Percentiles rank a stretch among this genome's conserved stretches.
These are phyloP conservation scores for Spodoptera exigua DNA, from an alignment of 2,888 invertebrate genomes.

Conservation along the genomic window DNA sequence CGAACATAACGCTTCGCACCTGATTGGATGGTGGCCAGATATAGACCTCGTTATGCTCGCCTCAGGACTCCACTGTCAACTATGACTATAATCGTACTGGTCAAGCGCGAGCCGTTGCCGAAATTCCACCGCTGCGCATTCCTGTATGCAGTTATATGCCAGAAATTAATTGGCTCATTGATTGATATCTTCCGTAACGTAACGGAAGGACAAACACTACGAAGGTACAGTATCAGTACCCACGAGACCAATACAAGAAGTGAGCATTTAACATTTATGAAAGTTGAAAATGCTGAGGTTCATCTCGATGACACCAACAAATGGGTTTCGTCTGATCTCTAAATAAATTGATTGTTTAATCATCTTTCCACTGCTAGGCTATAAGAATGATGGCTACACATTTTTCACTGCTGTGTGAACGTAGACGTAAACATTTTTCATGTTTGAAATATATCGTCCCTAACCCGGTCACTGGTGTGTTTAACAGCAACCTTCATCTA, in stretches of 20 bases:
- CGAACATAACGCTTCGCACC: slow-evolving; percentile 79
- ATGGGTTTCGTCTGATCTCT: background rate
- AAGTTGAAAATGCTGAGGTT: slow-evolving; percentile 6
- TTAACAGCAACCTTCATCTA: slow-evolving; percentile 18
- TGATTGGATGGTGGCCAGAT: slow-evolving; percentile 83
- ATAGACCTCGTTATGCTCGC: slow-evolving; percentile 68
- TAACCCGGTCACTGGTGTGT: slow-evolving; percentile 19
- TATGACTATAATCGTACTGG: slow-evolving; percentile 54
- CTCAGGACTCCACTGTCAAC: slow-evolving; percentile 61
- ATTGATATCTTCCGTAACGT: slow-evolving; percentile 39
- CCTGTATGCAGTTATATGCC: slow-evolving; percentile 6
- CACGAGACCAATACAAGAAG: no score
- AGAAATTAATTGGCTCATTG: slow-evolving; percentile 29
- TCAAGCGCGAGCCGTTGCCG: slow-evolving; percentile 33
- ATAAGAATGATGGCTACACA: no score
- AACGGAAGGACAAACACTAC: slow-evolving; percentile 2
- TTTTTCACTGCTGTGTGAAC: no score
- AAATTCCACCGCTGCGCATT: slow-evolving; percentile 9
- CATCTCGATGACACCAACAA: slow-evolving; percentile 2
- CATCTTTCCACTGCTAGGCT: background rate
- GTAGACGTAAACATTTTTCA: slow-evolving; percentile 2
- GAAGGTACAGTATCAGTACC: background rate
- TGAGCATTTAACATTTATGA: slow-evolving; percentile 1
- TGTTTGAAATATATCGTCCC: background rate
- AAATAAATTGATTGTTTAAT: background rate